phyloP scores from a whole-genome alignment of 2,797 vertebrate genomes.

The Sardinella longiceps region DNA sequence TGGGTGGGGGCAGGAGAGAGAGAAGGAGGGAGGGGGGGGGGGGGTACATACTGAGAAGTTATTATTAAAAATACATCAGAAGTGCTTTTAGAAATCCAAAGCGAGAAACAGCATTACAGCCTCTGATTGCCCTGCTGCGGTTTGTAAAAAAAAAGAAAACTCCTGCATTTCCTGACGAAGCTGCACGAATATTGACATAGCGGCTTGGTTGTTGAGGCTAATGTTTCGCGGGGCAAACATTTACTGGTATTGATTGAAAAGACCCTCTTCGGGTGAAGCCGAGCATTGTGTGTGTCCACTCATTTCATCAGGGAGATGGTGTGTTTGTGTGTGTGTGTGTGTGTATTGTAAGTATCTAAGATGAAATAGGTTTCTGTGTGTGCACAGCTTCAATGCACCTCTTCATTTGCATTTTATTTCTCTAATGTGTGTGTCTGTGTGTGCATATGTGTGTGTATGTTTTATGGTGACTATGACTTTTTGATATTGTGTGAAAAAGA shows the following conservation, averaged over 20 bases:
- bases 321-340: neutral
- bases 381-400: neutral
- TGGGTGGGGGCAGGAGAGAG: too few species aligned
- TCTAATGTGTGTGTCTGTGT: neutral
- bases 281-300: neutral
- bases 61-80: conserved; percentile 65
- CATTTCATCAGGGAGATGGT: conserved; percentile 4
- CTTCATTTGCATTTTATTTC: neutral
- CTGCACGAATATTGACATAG: conserved; percentile 54
- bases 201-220: conserved; percentile 42
- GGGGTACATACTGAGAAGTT: conserved; percentile 49
- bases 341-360: neutral
- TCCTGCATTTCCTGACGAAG: neutral
- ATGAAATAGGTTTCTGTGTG: neutral
- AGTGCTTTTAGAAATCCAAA: conserved; percentile 62
- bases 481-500: neutral
- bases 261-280: neutral
- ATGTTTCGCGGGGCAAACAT: conserved; percentile 40
- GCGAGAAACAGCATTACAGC: conserved; percentile 44
- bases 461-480: neutral
- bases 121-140: neutral
- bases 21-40: conserved; percentile 18
- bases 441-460: neutral
- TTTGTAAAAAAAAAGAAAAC: neutral
- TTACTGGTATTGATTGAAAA: conserved; percentile 31